phyloP scores from a whole-genome alignment of 30 jellyfish, hydroid and myxozoan species.

The Aurelia coerulea region DNA sequence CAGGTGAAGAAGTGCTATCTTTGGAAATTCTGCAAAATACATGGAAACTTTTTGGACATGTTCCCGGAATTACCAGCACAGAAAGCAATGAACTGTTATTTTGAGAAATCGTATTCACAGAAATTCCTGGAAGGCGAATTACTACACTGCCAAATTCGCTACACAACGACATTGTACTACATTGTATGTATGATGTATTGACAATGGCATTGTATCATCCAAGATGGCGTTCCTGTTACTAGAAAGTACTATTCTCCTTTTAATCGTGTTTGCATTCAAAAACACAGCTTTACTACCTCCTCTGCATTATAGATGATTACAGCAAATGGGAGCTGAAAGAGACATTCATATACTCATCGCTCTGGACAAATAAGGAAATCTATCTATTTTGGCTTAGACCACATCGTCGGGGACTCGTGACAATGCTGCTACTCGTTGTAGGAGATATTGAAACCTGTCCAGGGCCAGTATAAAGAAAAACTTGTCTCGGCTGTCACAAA shows the following conservation, averaged over 20 bases:
- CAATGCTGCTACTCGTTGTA: slow-evolving; percentile 66
- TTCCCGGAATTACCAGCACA: too few relatives aligned
- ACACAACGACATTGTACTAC: too few relatives aligned
- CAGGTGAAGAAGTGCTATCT: too few relatives aligned
- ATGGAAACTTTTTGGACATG: too few relatives aligned
- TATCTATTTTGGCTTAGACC: slow-evolving; percentile 62
- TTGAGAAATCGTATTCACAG: too few relatives aligned
- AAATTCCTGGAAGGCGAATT: too few relatives aligned
- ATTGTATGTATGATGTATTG: too few relatives aligned
- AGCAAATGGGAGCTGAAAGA: slow-evolving; percentile 61
- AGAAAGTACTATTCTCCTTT: slow-evolving; percentile 58
- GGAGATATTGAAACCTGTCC: slow-evolving; percentile 66
- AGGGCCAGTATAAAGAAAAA: slow-evolving; percentile 58
- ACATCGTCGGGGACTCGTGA: slow-evolving; percentile 70
- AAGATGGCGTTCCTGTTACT: slow-evolving; percentile 15
- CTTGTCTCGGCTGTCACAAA: slow-evolving; percentile 61
- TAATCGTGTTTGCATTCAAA: slow-evolving; percentile 57
- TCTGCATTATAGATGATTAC: slow-evolving; percentile 51
- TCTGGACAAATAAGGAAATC: slow-evolving; percentile 61
- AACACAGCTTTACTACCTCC: slow-evolving; percentile 61
- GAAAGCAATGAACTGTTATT: too few relatives aligned
- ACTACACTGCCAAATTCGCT: too few relatives aligned
- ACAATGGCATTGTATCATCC: too few relatives aligned
- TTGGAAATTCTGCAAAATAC: too few relatives aligned
- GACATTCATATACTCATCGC: slow-evolving; percentile 64